Evolutionary conservation across 2,888 invertebrate genomes (phyloP), one percentile per base, ranked within the genome.

Genomic region (Metacarcinus magister): DNA sequence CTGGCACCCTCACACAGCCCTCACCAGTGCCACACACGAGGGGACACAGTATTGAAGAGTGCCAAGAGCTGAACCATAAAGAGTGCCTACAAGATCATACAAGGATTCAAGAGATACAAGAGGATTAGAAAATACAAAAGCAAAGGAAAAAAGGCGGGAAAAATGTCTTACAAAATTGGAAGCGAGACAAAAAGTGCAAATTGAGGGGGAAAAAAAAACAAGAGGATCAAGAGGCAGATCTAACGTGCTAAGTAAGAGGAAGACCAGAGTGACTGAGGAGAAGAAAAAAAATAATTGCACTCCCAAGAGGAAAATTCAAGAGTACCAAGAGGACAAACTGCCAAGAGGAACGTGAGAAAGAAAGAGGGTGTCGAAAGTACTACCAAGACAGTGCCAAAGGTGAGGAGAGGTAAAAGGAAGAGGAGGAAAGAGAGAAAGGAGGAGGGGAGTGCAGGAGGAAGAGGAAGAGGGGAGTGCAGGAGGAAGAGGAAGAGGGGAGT

Each of bases 231-330:
- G 28, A 10, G 10, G 28, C n/a, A 2, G 28, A 75, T 13, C 13
- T 28, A 75, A 75, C 5, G 16, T 4, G 3, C 28, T 0, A 60
- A 60, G 60, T 13, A 16, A 2, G 2, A 60, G 7, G 13, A 60
- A 60, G 60, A 60, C 13, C 2, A 60, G 16, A 19, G 23, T 19
- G 75, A 8, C 75, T 75, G 23, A 7, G 8, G 23, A n/a, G n/a
- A 5, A 28, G 28, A 28, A n/a, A 75, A 75, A 16, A 19, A 32
- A 39, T 0, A 2, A 16, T 5, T 87, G 19, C 2, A 87, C 7
- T 87, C 16, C 1, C 87, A 87, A 87, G 87, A 87, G 87, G 87
- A 87, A 92, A 10, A 92, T n/a, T 48, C 32, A 46, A 48, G 48
- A n/a, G 28, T 46, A 92, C n/a, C 13, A 28, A 92, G 91, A 91